Base-by-base conservation (phyloP, 2,797 vertebrate species). In the Poecilia gillii region DNA sequence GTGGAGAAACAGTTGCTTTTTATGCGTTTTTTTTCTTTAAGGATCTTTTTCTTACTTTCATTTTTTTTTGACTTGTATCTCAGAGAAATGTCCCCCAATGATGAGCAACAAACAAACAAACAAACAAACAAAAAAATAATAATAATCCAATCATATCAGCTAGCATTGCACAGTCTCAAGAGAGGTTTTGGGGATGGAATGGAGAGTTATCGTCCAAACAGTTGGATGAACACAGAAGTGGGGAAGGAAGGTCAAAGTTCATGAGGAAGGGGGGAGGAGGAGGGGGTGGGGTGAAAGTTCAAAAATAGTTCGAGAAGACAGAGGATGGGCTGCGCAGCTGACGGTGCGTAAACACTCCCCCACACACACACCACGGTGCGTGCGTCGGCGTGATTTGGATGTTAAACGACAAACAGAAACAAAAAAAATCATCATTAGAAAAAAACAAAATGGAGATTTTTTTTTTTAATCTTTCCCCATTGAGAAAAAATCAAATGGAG, bases 151-250 rank as follows among this genome's bases (percentile, higher is more conserved):
- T 96, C 94, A 94, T 94, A 94, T 96, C 95, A 96, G 95, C 95
- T 94, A 96, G 94, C 96, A 96, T 96, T 96, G 96, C 96, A 96
- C 96, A 96, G 95, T 96, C 96, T 96, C 96, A 96, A n/a, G 93
- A 95, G 94, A 95, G 94, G 91, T 92, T 95, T 92, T 92, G 85
- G 90, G 93, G 94, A 95, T 97, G 96, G 95, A 96, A 97, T 96
- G 96, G 94, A 96, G 96, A 96, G 95, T 96, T 96, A 95, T 95
- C 93, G 95, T 97, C 96, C 96, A 94, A 95, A 96, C 95, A 95
- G 95, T 94, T 95, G 95, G 94, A 97, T 97, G 96, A 94, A 97
- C 96, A 97, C 91, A 96, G 96, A 96, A 88, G 95, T 94, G 93
- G 90, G 81, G 91, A 88, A 88, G 87, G 91, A 95, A 96, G 95